Percentiles rank a stretch among this genome's conserved stretches.
Conservation (phyloP, 1,140 invertebrate species). For the Condylostylus longicornis region DNA sequence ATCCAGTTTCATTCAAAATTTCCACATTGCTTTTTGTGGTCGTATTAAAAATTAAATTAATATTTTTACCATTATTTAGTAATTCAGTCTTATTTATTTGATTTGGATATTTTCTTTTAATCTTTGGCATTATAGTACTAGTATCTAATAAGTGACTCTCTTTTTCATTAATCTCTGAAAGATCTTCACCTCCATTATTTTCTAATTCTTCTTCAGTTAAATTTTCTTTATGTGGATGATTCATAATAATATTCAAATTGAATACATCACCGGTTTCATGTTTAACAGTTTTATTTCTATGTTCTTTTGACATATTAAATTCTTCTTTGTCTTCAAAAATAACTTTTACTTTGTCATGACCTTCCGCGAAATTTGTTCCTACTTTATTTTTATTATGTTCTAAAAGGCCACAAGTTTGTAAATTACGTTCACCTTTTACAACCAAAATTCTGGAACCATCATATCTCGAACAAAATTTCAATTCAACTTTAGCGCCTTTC, state of each 20-base stretch:
- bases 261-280: conserved; percentile 8
- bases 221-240: conserved; percentile 3
- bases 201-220: conserved; percentile 17
- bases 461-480: conserved; percentile 66
- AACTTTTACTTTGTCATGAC: conserved; percentile 48
- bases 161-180: conserved; percentile 11
- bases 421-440: conserved; percentile 56
- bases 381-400: conserved; percentile 50
- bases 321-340: conserved; percentile 47
- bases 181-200: conserved; percentile 30
- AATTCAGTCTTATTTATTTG: no score
- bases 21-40: no score
- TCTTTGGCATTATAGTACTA: no score
- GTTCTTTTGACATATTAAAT: conserved; percentile 14
- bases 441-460: conserved; percentile 61
- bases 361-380: conserved; percentile 38
- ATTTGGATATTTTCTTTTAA: no score
- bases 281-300: conserved; percentile 12
- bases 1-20: no score
- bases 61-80: no score
- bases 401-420: conserved; percentile 59
- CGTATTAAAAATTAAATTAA: no score
- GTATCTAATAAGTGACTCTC: no score
- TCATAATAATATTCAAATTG: conserved; percentile 8
- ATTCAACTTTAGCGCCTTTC: conserved; percentile 52